phyloP scores from a whole-genome alignment of 37 sponge, comb jelly and placozoan species.

The Oscarella lobularis region DNA sequence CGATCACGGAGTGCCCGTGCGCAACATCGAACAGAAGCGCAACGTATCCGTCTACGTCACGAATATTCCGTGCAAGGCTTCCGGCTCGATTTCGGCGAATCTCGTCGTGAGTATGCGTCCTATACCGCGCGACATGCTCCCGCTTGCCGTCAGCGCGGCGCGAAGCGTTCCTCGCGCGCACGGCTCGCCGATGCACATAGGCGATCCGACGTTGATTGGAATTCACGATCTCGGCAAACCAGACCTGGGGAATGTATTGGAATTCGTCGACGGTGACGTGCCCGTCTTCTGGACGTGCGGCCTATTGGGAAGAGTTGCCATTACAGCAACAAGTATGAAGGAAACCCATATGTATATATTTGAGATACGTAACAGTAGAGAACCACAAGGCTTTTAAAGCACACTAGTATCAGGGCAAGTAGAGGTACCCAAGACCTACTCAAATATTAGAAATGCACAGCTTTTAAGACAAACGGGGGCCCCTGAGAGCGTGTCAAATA shows the following conservation, averaged over 20 bases:
- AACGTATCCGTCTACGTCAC: slow-evolving; percentile 57
- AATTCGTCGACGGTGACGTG: slow-evolving; percentile 34
- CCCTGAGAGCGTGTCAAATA: no score
- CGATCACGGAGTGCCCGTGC: slow-evolving; percentile 22
- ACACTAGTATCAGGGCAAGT: no score
- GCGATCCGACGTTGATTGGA: slow-evolving; percentile 66
- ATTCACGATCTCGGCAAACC: slow-evolving; percentile 5
- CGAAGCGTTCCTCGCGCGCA: slow-evolving; percentile 16
- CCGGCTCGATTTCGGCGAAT: slow-evolving; percentile 24
- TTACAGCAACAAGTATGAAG: no score
- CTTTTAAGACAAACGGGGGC: no score
- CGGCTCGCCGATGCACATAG: slow-evolving; percentile 87
- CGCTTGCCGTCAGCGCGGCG: not conserved
- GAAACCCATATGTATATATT: no score
- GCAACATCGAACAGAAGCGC: slow-evolving; percentile 19
- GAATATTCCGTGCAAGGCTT: slow-evolving; percentile 26
- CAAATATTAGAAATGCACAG: no score
- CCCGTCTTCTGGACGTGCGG: slow-evolving; percentile 98
- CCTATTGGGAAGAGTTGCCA: no score
- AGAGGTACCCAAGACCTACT: no score
- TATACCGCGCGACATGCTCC: slow-evolving; percentile 16
- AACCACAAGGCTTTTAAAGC: no score
- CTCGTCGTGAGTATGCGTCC: slow-evolving; percentile 64
- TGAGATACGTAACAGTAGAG: no score
- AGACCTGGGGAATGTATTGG: not conserved